Evolutionary conservation across 1,140 invertebrate species (phyloP), one percentile per base, ranked within the genome.

Genomic region (Augochlora pura): DNA sequence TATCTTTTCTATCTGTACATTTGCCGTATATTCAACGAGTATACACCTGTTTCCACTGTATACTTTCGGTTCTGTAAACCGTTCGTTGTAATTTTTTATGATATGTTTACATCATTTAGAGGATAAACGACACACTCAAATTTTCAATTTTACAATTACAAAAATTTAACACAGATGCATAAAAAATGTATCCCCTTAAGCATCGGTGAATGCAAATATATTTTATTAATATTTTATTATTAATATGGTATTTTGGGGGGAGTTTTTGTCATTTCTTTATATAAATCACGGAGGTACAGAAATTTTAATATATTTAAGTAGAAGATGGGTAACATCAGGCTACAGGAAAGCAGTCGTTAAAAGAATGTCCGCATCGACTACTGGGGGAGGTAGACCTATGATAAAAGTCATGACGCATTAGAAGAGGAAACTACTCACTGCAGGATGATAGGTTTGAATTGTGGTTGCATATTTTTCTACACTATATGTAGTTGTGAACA

Each of bases 331-430:
- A 84, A 69, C 54, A 25, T 23, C 38, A 12, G 25, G 23, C 10
- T 39, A 79, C 63, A 77, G 77, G 81, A 85, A 83, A 77, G 18
- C 25, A 69, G 38, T 80, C 42, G 68, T 80, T 83, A 85, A 62
- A 85, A 74, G 83, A 76, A 59, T 64, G 42, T 64, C 21, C 46
- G 38, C 8, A 70, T 79, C 52, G 42, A 83, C 27, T 21, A 71
- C 18, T 18, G 72, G 64, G 72, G 76, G 78, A 14, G 76, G 78
- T 12, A 25, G 16, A 66, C 14, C 39, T 46, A 62, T 8, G 54
- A 80, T 72, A 80, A 81, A 12, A 76, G 72, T 60, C 12, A n/a
- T 54, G 67, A 65, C 66, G 60, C 54, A 54, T 65, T 80, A 32
- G 46, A 77, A 59, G 25, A 80, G 52, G 57, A 54, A 77, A 85